Conservation (phyloP, 2,797 vertebrate species). For the Chelon auratus region DNA sequence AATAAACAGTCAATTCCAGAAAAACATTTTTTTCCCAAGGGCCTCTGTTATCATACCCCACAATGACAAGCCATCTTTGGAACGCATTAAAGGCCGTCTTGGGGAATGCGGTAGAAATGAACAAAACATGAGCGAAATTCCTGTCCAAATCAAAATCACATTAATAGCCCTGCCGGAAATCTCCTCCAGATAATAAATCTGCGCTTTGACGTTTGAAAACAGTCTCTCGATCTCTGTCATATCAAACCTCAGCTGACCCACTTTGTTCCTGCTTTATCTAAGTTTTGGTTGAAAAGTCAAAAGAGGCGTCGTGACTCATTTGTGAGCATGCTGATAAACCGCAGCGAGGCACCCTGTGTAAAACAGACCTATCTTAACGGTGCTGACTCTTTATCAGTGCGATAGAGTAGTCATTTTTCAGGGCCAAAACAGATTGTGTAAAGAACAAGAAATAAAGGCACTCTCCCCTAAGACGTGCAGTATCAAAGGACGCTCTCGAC, state of each 20-base stretch:
- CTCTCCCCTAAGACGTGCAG: slow-evolving; percentile 27
- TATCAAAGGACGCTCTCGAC: slow-evolving; percentile 35
- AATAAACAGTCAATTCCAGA: slow-evolving; percentile 40
- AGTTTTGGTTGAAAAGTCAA: slow-evolving; percentile 48
- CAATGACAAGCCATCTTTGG: slow-evolving; percentile 15
- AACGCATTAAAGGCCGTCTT: slow-evolving; percentile 22
- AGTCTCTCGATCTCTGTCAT: slow-evolving; percentile 29
- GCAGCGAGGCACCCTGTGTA: not conserved
- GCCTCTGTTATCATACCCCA: slow-evolving; percentile 6
- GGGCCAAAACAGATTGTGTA: slow-evolving; percentile 39
- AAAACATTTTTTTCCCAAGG: slow-evolving; percentile 8
- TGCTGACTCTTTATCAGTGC: slow-evolving; percentile 28
- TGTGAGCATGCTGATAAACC: slow-evolving; percentile 38
- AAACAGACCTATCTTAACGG: slow-evolving; percentile 2
- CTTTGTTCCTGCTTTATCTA: slow-evolving; percentile 42
- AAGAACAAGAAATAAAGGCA: slow-evolving; percentile 12
- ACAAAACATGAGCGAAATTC: slow-evolving; percentile 45
- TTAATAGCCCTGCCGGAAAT: slow-evolving; percentile 34
- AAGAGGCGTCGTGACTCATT: slow-evolving; percentile 35
- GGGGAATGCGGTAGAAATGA: slow-evolving; percentile 14
- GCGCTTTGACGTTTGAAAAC: slow-evolving; percentile 46
- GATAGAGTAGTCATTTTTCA: slow-evolving; percentile 49
- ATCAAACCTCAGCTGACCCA: slow-evolving; percentile 31
- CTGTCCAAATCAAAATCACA: slow-evolving; percentile 53
- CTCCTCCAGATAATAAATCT: slow-evolving; percentile 34